phyloP scores from a whole-genome alignment of 2,113 vertebrate species.

The Stegostoma tigrinum region DNA sequence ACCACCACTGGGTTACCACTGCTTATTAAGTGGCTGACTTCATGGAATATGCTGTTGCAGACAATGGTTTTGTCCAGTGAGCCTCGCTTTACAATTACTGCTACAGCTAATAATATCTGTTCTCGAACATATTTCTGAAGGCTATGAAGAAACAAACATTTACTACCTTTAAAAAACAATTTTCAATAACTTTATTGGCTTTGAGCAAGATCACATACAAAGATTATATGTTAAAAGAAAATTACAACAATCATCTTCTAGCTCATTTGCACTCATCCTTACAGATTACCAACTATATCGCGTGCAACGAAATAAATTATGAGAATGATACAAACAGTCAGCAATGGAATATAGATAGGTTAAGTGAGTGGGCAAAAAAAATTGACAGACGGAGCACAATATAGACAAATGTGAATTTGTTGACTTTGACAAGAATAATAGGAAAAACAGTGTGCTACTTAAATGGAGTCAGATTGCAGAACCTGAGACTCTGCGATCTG shows the following conservation, averaged over 20 bases:
- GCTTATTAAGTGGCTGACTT: constrained; percentile 95
- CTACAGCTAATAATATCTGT: constrained; percentile 93
- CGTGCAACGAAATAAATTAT: too few species aligned
- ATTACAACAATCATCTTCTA: background rate
- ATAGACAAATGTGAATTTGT: too few species aligned
- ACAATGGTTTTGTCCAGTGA: constrained; percentile 92
- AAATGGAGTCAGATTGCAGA: too few species aligned
- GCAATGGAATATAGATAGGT: too few species aligned
- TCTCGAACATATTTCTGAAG: constrained; percentile 96
- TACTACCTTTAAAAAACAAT: background rate
- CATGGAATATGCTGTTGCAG: constrained; percentile 95
- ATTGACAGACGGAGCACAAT: too few species aligned
- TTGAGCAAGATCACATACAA: background rate
- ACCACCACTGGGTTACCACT: constrained; percentile 93
- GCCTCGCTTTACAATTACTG: constrained; percentile 93
- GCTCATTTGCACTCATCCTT: background rate
- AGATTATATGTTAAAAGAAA: background rate
- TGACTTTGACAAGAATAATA: too few species aligned
- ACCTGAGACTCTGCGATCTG: too few species aligned
- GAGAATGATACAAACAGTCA: too few species aligned
- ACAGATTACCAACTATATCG: background rate
- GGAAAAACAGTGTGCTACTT: too few species aligned
- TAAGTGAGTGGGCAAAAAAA: too few species aligned
- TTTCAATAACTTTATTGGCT: background rate
- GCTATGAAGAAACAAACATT: constrained; percentile 52